Conservation (phyloP, 92 coral and sea anemone genomes). For the Isaurus tuberculatus region DNA sequence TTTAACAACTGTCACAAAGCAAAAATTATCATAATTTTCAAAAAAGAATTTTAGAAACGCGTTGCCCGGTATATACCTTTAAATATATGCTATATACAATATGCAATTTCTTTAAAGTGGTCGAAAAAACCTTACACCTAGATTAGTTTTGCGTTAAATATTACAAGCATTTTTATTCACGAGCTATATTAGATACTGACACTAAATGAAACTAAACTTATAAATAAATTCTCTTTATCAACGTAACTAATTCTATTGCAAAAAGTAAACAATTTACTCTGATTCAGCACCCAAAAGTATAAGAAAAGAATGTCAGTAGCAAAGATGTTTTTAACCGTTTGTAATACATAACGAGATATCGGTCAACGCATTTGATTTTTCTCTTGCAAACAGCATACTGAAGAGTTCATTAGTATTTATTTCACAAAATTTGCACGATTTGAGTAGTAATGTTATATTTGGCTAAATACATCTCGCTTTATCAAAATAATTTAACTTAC, state of each 20-base stretch:
- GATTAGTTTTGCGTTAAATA: neutral
- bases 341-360: neutral
- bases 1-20: neutral
- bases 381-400: neutral
- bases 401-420: neutral
- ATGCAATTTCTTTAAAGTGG: neutral
- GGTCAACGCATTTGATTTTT: neutral
- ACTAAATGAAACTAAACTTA: neutral
- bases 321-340: neutral
- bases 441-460: constrained; percentile 12
- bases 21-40: neutral
- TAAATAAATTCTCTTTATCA: neutral
- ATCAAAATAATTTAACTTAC: constrained; percentile 14
- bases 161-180: neutral
- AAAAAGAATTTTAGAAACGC: no score
- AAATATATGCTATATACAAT: neutral
- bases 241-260: neutral
- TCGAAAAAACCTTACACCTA: neutral
- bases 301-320: neutral
- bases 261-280: neutral
- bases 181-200: neutral
- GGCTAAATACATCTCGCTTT: neutral
- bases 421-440: constrained; percentile 5
- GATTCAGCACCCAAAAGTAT: neutral
- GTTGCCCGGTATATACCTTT: neutral